Base-by-base conservation (phyloP, 1,140 invertebrate genomes). In the Drosophila subobscura region DNA sequence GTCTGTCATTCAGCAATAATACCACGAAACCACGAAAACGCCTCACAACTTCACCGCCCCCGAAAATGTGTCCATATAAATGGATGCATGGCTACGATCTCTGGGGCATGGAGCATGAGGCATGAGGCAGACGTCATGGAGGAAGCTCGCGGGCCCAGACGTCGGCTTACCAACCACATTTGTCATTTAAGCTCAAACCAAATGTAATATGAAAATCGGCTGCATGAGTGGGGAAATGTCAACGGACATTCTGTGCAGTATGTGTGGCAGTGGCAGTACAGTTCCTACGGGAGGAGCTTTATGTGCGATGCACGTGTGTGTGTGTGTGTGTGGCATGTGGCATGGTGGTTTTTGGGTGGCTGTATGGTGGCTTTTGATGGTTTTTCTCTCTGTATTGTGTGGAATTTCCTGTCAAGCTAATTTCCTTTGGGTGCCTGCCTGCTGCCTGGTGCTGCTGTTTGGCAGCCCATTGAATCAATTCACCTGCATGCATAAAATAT, bases 401-500 rank as follows among this genome's bases (percentile, higher is more conserved):
- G 80, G 80, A 85, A 85, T 85, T 80, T 85, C 81, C 77, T 86
- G 81, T 85, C 81, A 85, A 85, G 81, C 81, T 85, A 85, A 85
- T 85, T 85, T 86, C 81, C 81, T 85, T 85, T 85, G 81, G 81
- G 81, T 86, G 81, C 80, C 45, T 61, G 74, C n/a, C 68, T 57
- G 59, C 60, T 81, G 74, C 74, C 63, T 58, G 23, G 63, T 46
- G 46, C 51, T 64, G 57, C 57, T 23, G 27, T 40, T 56, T 79
- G 77, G 77, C 77, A 79, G 77, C 77, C 74, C 79, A 80, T 85
- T 80, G 81, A 85, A 86, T 85, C 77, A 86, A 86, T 86, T 86
- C 81, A 86, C 81, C 81, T 86, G 81, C 77, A 86, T 86, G 81
- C 81, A 86, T 86, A 86, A 86, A 80, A 86, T 86, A 86, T 86